Evolutionary conservation across 2,797 vertebrate genomes (phyloP).

Genomic region (Lagocephalus sceleratus): DNA sequence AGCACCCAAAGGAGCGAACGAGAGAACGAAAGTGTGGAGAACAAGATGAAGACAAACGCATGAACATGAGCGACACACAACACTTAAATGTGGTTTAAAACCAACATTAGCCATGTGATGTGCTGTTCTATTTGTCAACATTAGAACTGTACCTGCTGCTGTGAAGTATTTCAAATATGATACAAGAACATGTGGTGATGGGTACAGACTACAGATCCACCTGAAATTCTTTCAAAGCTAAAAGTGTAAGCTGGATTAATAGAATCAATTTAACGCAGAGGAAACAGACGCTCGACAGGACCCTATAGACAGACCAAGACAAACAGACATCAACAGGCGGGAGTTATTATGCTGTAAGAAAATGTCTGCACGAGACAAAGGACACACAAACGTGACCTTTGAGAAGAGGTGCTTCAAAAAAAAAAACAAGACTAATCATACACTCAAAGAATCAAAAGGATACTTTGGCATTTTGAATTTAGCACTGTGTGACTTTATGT

Average conservation of each 20-base stretch:
- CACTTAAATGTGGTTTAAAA: too few species aligned
- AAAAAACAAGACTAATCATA: conserved; percentile 16
- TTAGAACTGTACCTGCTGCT: too few species aligned
- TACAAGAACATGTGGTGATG: neutral
- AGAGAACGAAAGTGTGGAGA: too few species aligned
- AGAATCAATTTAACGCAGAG: conserved; percentile 7
- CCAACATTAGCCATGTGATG: too few species aligned
- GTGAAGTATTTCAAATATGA: neutral
- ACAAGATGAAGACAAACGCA: too few species aligned
- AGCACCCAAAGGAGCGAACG: neutral
- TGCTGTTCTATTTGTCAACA: too few species aligned
- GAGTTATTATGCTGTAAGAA: conserved; percentile 48
- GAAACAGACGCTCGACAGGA: conserved; percentile 16
- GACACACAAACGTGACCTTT: conserved; percentile 47
- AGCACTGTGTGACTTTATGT: neutral
- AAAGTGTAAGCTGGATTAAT: neutral
- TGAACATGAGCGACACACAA: too few species aligned
- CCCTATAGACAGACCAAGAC: conserved; percentile 33
- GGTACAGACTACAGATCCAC: neutral
- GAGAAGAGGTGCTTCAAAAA: conserved; percentile 41
- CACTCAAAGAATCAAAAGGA: conserved; percentile 37
- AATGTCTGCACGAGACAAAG: conserved; percentile 55
- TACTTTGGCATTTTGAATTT: conserved; percentile 66
- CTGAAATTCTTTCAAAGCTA: too few species aligned
- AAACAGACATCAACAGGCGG: conserved; percentile 50